A percentile compares a stretch with the other conserved stretches of the same genome.
Evolutionary conservation across 2,797 vertebrate species (phyloP).

Genomic region (Propithecus perrieri): DNA sequence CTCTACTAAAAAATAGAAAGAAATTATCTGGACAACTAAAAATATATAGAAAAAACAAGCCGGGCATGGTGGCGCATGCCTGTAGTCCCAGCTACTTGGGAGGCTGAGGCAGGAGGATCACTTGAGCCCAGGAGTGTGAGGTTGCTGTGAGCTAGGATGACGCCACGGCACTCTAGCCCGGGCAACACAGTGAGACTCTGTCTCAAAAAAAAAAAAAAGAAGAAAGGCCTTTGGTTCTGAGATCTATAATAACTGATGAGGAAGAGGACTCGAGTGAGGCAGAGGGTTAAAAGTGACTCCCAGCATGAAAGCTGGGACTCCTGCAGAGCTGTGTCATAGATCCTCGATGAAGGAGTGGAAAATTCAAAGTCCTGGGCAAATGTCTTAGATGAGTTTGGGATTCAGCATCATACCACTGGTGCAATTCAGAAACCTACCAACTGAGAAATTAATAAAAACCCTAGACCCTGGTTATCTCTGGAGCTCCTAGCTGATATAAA

Average conservation of each 20-base stretch:
- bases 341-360: not conserved
- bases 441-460: not conserved
- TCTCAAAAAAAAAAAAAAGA: too few species aligned
- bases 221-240: too few species aligned
- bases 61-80: too few species aligned
- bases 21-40: too few species aligned
- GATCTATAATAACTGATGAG: not conserved
- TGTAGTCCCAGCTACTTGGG: too few species aligned
- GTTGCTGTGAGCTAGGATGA: too few species aligned
- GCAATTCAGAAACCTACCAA: not conserved
- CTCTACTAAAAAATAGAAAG: too few species aligned
- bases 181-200: too few species aligned
- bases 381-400: not conserved
- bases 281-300: not conserved
- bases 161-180: too few species aligned
- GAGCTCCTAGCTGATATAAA: not conserved
- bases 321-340: not conserved
- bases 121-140: too few species aligned
- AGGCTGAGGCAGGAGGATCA: too few species aligned
- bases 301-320: not conserved
- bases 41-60: too few species aligned
- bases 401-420: not conserved
- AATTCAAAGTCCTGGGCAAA: not conserved
- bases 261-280: not conserved
- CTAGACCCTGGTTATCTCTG: not conserved